Conservation (phyloP, 2,113 vertebrate species). For the Engystomops pustulosus region DNA sequence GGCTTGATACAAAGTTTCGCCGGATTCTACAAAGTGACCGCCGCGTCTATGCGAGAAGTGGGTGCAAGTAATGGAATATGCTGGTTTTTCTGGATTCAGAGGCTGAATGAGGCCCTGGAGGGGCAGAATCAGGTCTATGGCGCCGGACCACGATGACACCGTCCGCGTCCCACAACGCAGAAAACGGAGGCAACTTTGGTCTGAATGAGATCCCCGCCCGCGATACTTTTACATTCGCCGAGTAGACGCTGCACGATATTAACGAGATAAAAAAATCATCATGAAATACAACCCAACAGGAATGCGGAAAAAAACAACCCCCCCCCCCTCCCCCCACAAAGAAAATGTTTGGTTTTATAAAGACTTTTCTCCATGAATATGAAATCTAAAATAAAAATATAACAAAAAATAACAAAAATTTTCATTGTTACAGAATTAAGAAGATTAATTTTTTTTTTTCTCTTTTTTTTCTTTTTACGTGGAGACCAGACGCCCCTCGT, state of each 20-base stretch:
- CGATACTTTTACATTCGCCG: conserved; percentile 50
- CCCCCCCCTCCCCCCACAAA: not conserved
- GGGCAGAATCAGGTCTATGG: not conserved
- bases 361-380: conserved; percentile 60
- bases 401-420: conserved; percentile 55
- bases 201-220: conserved; percentile 28
- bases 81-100: not conserved
- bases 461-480: conserved; percentile 60
- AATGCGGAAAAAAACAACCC: not conserved
- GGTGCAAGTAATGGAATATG: not conserved
- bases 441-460: conserved; percentile 38
- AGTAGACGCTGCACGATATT: conserved; percentile 48
- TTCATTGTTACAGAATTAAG: conserved; percentile 59
- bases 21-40: not conserved
- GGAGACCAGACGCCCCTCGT: conserved; percentile 66
- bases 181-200: conserved; percentile 71
- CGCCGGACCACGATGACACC: not conserved
- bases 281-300: conserved; percentile 17
- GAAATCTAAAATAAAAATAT: conserved; percentile 62
- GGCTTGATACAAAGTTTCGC: too few relatives aligned
- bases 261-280: conserved; percentile 10
- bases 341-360: conserved; percentile 50
- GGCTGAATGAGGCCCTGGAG: not conserved
- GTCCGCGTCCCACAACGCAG: conserved; percentile 53
- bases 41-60: not conserved